Conservation (phyloP, 2,797 vertebrate species). For the Prunella strophiata region DNA sequence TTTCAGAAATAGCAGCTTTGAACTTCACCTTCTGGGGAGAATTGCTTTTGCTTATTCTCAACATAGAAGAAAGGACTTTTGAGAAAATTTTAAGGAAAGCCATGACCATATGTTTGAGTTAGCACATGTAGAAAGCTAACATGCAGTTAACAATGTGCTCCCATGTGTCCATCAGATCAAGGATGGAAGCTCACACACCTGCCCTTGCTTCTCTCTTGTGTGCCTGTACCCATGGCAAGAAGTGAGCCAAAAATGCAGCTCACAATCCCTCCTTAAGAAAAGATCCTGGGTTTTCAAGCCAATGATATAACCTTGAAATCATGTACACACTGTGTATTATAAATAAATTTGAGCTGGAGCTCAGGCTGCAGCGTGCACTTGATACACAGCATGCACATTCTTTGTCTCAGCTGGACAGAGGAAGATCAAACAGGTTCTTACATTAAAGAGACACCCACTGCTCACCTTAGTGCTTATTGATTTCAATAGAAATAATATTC, state of each 20-base stretch:
- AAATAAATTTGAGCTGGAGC: background rate
- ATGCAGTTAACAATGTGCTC: background rate
- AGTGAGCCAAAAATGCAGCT: background rate
- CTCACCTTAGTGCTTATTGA: background rate
- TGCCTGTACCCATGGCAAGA: background rate
- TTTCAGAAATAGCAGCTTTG: conserved; percentile 37
- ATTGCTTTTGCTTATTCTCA: conserved; percentile 15
- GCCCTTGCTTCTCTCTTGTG: background rate
- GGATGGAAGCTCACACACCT: background rate
- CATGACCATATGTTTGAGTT: background rate
- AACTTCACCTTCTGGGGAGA: conserved; percentile 42
- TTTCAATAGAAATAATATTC: background rate
- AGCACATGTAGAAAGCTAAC: background rate
- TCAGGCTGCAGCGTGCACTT: background rate
- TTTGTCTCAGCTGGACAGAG: conserved; percentile 15
- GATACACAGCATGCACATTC: background rate
- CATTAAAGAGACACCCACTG: background rate
- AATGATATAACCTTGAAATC: conserved; percentile 6
- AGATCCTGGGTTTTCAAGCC: background rate
- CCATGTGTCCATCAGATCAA: background rate
- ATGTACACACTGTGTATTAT: background rate
- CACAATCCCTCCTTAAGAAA: background rate
- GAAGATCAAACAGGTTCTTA: conserved; percentile 27
- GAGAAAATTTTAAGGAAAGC: conserved; percentile 23
- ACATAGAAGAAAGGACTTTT: background rate